Percentiles rank a stretch among this genome's conserved stretches.
These are phyloP conservation scores for Garrulus glandarius DNA, from an alignment of 2,797 vertebrate genomes.

Conservation along the genomic window DNA sequence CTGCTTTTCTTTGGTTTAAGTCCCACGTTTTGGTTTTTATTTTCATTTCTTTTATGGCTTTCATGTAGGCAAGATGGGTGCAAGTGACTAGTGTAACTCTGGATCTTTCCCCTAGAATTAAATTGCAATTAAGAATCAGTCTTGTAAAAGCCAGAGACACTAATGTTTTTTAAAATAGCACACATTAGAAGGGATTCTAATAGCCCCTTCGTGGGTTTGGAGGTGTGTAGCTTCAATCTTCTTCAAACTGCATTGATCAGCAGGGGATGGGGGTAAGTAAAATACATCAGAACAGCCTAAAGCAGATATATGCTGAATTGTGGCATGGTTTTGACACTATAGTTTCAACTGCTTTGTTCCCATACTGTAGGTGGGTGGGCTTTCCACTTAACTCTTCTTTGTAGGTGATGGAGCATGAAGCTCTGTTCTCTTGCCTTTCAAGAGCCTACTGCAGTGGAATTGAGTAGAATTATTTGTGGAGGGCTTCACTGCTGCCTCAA, in stretches of 20 bases:
- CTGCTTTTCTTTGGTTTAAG: neutral
- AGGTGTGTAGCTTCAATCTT: neutral
- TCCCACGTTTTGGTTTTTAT: fast-evolving
- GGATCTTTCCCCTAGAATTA: neutral
- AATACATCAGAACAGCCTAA: neutral
- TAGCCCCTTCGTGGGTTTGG: neutral
- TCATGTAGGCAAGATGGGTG: neutral
- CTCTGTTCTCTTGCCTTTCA: neutral
- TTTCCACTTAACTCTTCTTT: neutral
- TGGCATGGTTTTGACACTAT: fast-evolving
- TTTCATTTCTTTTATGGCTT: neutral
- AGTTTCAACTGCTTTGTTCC: neutral
- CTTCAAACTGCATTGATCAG: neutral
- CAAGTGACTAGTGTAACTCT: neutral
- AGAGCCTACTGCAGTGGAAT: neutral
- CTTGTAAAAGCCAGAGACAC: neutral
- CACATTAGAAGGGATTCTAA: neutral
- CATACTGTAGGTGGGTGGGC: fast-evolving
- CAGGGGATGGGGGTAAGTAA: fast-evolving
- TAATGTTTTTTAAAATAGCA: neutral
- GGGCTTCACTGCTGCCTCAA: neutral
- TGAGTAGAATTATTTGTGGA: neutral
- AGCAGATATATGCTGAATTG: neutral
- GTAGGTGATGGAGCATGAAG: neutral
- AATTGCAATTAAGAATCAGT: neutral